Evolutionary conservation across 1,140 invertebrate species (phyloP).

Genomic region (Leptonema lineaticorne): DNA sequence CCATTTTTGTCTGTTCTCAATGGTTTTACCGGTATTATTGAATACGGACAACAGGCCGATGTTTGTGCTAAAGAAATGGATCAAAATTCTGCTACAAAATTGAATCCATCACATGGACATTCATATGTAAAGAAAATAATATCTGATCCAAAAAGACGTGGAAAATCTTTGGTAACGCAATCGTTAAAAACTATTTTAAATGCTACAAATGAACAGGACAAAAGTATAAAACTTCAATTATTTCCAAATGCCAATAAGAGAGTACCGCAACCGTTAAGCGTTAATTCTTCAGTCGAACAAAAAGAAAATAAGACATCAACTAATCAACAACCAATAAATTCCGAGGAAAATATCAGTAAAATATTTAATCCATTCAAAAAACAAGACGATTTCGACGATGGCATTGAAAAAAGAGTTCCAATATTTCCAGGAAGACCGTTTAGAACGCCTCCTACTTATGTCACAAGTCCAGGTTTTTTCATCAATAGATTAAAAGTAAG

Average conservation of each 20-base stretch:
- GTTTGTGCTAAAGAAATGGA: conserved; percentile 48
- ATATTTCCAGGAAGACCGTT: neutral
- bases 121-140: neutral
- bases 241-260: neutral
- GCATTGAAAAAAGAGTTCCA: neutral
- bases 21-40: conserved; percentile 56
- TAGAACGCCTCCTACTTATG: neutral
- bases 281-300: conserved; percentile 17
- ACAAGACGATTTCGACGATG: neutral
- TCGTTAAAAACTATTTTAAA: conserved; percentile 1
- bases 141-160: neutral
- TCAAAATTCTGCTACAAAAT: neutral
- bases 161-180: conserved; percentile 15
- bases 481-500: conserved; percentile 66
- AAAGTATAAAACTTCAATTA: neutral
- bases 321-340: too few species aligned
- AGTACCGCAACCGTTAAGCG: neutral
- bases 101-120: too few species aligned
- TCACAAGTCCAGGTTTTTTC: conserved; percentile 58
- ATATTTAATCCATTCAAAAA: conserved; percentile 6
- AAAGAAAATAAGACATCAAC: neutral
- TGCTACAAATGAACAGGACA: too few species aligned
- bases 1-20: conserved; percentile 56
- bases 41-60: conserved; percentile 60
- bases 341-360: neutral